Percentiles rank a stretch among this genome's conserved stretches.
These are phyloP conservation scores for Heptranchias perlo DNA, from an alignment of 2,113 vertebrate species.

Conservation along the genomic window DNA sequence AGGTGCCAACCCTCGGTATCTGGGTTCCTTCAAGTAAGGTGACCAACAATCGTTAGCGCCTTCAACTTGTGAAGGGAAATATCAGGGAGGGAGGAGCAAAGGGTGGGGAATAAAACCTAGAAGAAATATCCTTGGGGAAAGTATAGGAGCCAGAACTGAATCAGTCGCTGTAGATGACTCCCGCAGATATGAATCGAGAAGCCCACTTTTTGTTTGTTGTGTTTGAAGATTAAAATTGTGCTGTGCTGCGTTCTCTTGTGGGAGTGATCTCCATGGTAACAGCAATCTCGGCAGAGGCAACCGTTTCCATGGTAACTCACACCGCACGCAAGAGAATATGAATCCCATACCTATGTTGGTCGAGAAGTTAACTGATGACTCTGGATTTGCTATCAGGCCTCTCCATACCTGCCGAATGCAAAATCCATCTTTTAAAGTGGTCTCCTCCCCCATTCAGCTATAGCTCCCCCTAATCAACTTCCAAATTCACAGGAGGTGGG, in stretches of 20 bases:
- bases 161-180: neutral
- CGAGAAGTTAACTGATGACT: neutral
- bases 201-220: neutral
- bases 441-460: neutral
- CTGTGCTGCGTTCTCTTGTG: conserved; percentile 17
- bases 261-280: conserved; percentile 18
- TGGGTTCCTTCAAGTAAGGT: neutral
- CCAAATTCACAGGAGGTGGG: neutral
- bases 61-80: neutral
- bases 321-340: neutral
- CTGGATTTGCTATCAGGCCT: neutral
- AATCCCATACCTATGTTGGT: neutral
- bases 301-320: neutral
- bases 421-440: neutral
- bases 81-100: neutral
- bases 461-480: neutral
- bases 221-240: neutral
- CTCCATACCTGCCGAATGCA: neutral
- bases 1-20: neutral
- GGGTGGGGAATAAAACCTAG: neutral
- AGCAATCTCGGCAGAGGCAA: neutral
- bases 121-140: neutral
- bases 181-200: neutral
- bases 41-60: neutral
- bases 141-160: neutral